Evolutionary conservation across 2,113 vertebrate genomes (phyloP), one percentile per base, ranked within the genome.

Genomic region (Hucho hucho): DNA sequence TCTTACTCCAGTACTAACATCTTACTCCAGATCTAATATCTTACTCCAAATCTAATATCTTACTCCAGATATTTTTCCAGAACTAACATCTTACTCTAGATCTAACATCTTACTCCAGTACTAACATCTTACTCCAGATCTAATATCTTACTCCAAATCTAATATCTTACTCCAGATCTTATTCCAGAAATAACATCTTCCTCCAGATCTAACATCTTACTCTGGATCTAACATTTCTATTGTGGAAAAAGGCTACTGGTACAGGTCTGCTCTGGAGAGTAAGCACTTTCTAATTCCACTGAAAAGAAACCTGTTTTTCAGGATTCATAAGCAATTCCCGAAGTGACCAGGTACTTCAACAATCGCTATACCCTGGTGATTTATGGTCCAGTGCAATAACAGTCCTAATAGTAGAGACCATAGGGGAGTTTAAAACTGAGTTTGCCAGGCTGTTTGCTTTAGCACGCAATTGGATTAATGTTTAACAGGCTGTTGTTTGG

Each of bases 401-500:
- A 73, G 81, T 70, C 75, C 73, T 78, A 75, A 72, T 69, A 72
- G 72, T 77, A 79, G 69, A 3, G 26, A 14, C 58, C n/a, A 22
- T 22, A 79, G 66, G 64, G 83, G 77, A 61, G 68, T 53, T 53
- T 53, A 53, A 53, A 76, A 73, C 79, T 77, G 77, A 78, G 75
- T 63, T 83, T 87, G 83, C 83, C 82, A 79, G 84, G 81, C 81
- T 86, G 88, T 86, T 89, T 87, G 84, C 82, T 83, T 83, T 87
- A 72, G 75, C 84, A 79, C 76, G 70, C 69, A 80, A 78, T 79
- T 25, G 79, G 84, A 89, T 90, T 86, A 89, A 93, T 90, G 88
- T 87, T 89, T 82, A 84, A 88, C 91, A 89, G 84, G 72, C 83
- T 78, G 81, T 81, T 86, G 80, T 87, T 91, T 85, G 79, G 84